These are phyloP conservation scores for Spilarctia lutea DNA, from an alignment of 2,888 invertebrate genomes.

Conservation along the genomic window DNA sequence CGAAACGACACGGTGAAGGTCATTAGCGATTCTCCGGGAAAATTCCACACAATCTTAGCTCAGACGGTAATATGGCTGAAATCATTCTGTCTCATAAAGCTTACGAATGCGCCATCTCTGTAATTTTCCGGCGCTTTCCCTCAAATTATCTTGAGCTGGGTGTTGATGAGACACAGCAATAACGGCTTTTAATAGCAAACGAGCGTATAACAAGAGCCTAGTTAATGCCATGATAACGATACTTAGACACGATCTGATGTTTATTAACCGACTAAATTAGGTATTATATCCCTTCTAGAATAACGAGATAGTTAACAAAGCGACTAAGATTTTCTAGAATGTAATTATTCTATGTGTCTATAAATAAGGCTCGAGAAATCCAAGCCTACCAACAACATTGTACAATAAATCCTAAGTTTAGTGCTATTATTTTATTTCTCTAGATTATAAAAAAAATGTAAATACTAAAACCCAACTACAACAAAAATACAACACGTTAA, in stretches of 20 bases:
- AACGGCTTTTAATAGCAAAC: conserved; percentile 51
- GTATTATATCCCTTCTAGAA: not conserved
- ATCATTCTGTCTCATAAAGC: conserved; percentile 32
- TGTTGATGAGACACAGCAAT: conserved; percentile 27
- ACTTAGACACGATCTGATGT: conserved; percentile 27
- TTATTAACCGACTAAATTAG: not conserved
- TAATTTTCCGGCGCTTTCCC: conserved; percentile 59
- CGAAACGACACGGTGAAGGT: not conserved
- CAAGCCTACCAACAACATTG: not conserved
- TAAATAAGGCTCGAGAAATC: not conserved
- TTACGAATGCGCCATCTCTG: conserved; percentile 27
- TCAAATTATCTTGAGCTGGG: conserved; percentile 50
- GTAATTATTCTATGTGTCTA: not conserved
- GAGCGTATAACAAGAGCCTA: conserved; percentile 47
- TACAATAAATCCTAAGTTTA: not conserved
- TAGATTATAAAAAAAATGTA: no score
- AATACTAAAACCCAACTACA: no score
- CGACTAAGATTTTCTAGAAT: not conserved
- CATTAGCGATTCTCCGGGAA: not conserved
- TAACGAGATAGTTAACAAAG: not conserved
- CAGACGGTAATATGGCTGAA: conserved; percentile 12
- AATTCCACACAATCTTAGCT: conserved; percentile 1
- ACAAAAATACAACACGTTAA: no score
- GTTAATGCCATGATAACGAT: conserved; percentile 23
- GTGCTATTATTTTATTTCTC: not conserved